Evolutionary conservation across 2,113 vertebrate species (phyloP).

Genomic region (Albula goreensis): DNA sequence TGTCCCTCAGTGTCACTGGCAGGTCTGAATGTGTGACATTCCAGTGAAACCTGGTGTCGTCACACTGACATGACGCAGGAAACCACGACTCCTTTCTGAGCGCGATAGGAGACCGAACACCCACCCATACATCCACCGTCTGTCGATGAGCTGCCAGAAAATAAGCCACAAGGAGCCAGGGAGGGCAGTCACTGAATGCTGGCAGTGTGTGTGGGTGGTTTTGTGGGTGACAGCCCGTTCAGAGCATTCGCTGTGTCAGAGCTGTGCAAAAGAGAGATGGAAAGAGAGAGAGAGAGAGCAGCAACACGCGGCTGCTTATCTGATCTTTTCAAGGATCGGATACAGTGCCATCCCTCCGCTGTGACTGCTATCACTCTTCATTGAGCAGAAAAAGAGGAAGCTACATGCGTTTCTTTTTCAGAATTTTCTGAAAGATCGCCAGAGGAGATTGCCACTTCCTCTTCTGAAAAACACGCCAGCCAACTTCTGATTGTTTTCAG

Average conservation of each 20-base stretch:
- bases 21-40: background rate
- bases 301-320: background rate
- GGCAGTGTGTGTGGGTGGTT: background rate
- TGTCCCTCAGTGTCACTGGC: background rate
- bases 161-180: background rate
- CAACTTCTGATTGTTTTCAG: background rate
- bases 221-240: too few relatives aligned
- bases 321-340: background rate
- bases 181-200: background rate
- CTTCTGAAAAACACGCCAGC: background rate
- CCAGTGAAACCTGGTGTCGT: background rate
- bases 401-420: constrained; percentile 20
- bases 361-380: background rate
- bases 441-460: constrained; percentile 19
- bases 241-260: background rate
- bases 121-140: background rate
- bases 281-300: constrained; percentile 38
- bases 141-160: background rate
- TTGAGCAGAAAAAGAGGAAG: constrained; percentile 28
- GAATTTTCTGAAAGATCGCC: constrained; percentile 6
- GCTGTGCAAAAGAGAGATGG: background rate
- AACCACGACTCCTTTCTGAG: background rate
- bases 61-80: background rate
- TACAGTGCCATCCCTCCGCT: background rate
- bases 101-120: background rate